Conservation (phyloP, 2,888 invertebrate species). For the Ichneumoninae sp. region DNA sequence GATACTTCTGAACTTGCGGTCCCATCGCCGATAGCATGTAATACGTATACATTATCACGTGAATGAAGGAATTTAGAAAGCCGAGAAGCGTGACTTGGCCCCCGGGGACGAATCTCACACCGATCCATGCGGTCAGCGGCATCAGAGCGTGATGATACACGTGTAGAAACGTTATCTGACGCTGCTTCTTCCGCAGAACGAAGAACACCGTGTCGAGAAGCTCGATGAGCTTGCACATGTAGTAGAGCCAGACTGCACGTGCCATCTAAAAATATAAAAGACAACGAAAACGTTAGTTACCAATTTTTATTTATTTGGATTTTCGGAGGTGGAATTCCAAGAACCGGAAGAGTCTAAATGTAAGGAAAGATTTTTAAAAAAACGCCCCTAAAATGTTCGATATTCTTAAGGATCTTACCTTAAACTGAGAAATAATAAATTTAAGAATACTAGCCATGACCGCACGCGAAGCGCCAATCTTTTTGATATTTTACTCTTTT, state of each 20-base stretch:
- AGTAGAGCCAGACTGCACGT: constrained; percentile 86
- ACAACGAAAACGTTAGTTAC: constrained; percentile 3
- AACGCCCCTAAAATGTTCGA: neutral
- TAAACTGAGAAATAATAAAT: neutral
- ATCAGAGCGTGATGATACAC: constrained; percentile 95
- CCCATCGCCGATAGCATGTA: constrained; percentile 95
- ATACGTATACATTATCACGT: constrained; percentile 96
- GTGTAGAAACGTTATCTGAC: constrained; percentile 94
- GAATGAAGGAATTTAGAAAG: constrained; percentile 94
- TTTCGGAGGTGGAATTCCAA: neutral
- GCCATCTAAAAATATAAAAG: constrained; percentile 81
- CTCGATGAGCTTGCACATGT: constrained; percentile 91
- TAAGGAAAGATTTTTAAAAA: neutral
- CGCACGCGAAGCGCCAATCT: too few species aligned
- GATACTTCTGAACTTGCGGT: constrained; percentile 93
- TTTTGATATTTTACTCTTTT: too few species aligned
- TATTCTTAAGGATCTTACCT: neutral
- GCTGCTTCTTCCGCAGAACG: constrained; percentile 94
- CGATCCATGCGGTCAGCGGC: constrained; percentile 92
- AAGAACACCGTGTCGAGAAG: constrained; percentile 94
- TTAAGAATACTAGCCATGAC: too few species aligned
- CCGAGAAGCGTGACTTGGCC: constrained; percentile 95
- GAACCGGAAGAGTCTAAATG: too few species aligned
- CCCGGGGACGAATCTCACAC: constrained; percentile 91
- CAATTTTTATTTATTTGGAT: neutral